Evolutionary conservation across 2,113 vertebrate species (phyloP).

Genomic region (Oreochromis aureus): DNA sequence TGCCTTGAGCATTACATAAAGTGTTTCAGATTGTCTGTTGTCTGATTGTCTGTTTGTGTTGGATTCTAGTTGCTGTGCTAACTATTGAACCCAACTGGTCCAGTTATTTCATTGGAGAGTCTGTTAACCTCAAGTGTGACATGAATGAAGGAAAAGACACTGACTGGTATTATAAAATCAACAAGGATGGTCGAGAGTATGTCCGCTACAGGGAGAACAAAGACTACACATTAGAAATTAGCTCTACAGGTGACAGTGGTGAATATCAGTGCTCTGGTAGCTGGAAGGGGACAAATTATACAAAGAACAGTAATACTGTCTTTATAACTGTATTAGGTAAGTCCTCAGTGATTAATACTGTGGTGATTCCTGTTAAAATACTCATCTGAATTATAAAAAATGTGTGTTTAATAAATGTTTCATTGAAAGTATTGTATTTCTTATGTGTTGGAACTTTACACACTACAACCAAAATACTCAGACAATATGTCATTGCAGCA

Average conservation of each 20-base stretch:
- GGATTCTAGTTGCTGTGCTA: rapidly evolving
- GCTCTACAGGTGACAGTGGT: rapidly evolving
- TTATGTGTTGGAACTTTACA: rapidly evolving
- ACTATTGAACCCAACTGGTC: rapidly evolving
- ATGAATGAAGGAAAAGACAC: rapidly evolving
- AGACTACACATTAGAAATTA: rapidly evolving
- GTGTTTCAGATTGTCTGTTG: not conserved
- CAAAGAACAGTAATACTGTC: rapidly evolving
- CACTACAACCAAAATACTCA: not conserved
- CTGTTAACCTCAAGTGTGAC: rapidly evolving
- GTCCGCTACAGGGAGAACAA: rapidly evolving
- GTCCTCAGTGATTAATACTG: not conserved
- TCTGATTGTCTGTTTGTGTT: not conserved
- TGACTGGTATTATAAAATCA: rapidly evolving
- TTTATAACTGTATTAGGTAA: rapidly evolving
- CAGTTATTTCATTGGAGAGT: rapidly evolving
- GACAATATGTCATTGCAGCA: not conserved
- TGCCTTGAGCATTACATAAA: not conserved
- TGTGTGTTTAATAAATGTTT: rapidly evolving
- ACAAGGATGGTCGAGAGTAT: rapidly evolving
- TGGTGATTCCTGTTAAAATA: not conserved
- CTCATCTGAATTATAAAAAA: not conserved
- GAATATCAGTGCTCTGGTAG: rapidly evolving
- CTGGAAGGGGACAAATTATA: rapidly evolving
- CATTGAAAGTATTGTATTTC: rapidly evolving